Evolutionary conservation across 1,140 invertebrate genomes (phyloP), one percentile per base, ranked within the genome.

Genomic region (Cepaea nemoralis): DNA sequence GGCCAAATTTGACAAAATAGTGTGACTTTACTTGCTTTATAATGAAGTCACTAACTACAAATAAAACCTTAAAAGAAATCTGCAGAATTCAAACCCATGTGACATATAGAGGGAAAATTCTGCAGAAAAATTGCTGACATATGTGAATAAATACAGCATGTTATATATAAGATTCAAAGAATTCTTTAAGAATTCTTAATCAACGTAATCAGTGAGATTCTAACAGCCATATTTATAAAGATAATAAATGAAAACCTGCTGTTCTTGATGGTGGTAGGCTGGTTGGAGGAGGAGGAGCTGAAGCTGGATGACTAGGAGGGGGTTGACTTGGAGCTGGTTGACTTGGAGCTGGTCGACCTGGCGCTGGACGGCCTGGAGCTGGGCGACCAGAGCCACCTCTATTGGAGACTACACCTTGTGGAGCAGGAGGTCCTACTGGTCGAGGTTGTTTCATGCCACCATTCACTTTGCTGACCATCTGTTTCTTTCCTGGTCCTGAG

Each of bases 401-500:
- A 37, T 55, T 45, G 0, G 84, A 75, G 3, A 78, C 76, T 14
- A 83, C 80, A 19, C 82, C 76, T 33, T 45, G 39, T 27, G 85
- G 83, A 24, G 82, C 77, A 24, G 82, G 77, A 42, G 77, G 67
- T 22, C 70, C 69, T 39, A 69, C 74, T 39, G 45, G 39, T 59
- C 59, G 50, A 66, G 55, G 42, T 81, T 81, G 24, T 63, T 67
- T 24, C 78, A 77, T 48, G 78, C 55, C 77, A 42, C 10, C 35
- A 27, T 2, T 37, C 14, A 84, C 83, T 80, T 86, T 88, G 73
- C 83, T 84, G 2, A 87, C 82, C 27, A 50, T n/a, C 48, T 71
- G 83, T 40, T 85, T 87, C 33, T 83, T 83, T 16, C 85, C 86
- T 33, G 89, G 89, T 73, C 86, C 88, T 89, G 71, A 70, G 45